A percentile compares a stretch with the other conserved stretches of the same genome.
Evolutionary conservation across 2,888 invertebrate species (phyloP).

Genomic region (Hermaeophaga mercurialis): DNA sequence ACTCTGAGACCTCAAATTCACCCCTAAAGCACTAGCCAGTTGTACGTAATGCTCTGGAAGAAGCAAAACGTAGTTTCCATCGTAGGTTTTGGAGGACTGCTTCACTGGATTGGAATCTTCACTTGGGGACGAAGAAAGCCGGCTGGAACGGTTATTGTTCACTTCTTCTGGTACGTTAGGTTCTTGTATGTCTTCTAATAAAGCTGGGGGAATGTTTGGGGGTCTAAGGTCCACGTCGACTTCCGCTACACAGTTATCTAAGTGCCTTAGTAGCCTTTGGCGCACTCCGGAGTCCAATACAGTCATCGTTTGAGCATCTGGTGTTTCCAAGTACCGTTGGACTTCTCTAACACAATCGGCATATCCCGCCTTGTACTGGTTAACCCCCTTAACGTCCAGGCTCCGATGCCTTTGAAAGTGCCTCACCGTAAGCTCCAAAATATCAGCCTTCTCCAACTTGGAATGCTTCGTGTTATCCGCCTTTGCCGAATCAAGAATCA

Average conservation of each 20-base stretch:
- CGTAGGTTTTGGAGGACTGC: constrained; percentile 60
- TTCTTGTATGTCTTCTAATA: constrained; percentile 51
- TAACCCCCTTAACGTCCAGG: constrained; percentile 66
- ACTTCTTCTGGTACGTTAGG: constrained; percentile 54
- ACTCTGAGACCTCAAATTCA: constrained; percentile 52
- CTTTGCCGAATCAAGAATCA: constrained; percentile 73
- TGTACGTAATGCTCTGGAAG: constrained; percentile 68
- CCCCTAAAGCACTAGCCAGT: constrained; percentile 61
- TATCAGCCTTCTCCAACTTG: constrained; percentile 85
- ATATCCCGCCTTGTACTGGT: constrained; percentile 71
- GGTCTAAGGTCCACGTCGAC: constrained; percentile 61
- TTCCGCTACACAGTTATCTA: constrained; percentile 67
- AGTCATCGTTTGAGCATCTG: constrained; percentile 65
- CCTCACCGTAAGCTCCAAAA: constrained; percentile 80
- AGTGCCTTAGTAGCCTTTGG: constrained; percentile 64
- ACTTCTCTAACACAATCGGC: constrained; percentile 71
- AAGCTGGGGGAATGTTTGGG: constrained; percentile 34
- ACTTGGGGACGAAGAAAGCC: constrained; percentile 7
- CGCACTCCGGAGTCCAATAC: constrained; percentile 64
- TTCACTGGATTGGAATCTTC: constrained; percentile 37
- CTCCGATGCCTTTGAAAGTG: constrained; percentile 78
- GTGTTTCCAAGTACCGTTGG: constrained; percentile 64
- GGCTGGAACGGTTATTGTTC: constrained; percentile 46
- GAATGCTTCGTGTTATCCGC: constrained; percentile 74
- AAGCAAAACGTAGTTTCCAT: constrained; percentile 66